Percentiles rank a stretch among this genome's conserved stretches.
Evolutionary conservation across 35 echinoderm and acorn worm genomes (phyloP).

Genomic region (Strongylocentrotus purpuratus): DNA sequence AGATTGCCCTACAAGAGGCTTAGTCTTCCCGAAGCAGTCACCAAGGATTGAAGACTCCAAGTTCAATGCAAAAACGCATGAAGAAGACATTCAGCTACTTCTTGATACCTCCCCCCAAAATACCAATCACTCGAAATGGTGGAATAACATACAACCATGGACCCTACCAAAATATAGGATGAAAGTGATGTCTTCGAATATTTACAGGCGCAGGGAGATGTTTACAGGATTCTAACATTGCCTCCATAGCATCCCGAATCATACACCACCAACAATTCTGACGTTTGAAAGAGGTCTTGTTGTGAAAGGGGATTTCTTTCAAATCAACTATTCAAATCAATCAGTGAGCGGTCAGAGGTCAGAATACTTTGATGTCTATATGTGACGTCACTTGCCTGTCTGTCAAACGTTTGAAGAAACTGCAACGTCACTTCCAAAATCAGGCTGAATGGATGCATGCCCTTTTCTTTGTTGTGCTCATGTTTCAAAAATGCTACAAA

Average conservation of each 20-base stretch:
- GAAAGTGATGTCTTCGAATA: not conserved
- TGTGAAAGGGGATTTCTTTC: conserved; percentile 44
- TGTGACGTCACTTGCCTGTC: conserved; percentile 40
- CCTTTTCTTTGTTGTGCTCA: not conserved
- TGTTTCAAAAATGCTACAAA: not conserved
- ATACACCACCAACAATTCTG: not conserved
- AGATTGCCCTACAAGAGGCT: conserved; percentile 13
- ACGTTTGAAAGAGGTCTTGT: not conserved
- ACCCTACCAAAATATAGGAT: no score
- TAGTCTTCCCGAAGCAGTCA: not conserved
- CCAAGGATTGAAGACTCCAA: not conserved
- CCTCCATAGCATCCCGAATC: not conserved
- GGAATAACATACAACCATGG: no score
- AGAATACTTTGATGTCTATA: conserved; percentile 21
- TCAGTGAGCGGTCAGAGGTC: conserved; percentile 36
- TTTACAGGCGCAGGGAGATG: not conserved
- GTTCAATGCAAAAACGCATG: not conserved
- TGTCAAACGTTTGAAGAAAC: not conserved
- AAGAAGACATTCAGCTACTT: no score
- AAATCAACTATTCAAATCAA: conserved; percentile 49
- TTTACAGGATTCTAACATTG: not conserved
- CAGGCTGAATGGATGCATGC: not conserved
- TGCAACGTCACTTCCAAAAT: not conserved
- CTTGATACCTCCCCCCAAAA: no score
- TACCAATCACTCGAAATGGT: no score